Conservation (phyloP, 2,113 vertebrate species). For the Alexandromys fortis region DNA sequence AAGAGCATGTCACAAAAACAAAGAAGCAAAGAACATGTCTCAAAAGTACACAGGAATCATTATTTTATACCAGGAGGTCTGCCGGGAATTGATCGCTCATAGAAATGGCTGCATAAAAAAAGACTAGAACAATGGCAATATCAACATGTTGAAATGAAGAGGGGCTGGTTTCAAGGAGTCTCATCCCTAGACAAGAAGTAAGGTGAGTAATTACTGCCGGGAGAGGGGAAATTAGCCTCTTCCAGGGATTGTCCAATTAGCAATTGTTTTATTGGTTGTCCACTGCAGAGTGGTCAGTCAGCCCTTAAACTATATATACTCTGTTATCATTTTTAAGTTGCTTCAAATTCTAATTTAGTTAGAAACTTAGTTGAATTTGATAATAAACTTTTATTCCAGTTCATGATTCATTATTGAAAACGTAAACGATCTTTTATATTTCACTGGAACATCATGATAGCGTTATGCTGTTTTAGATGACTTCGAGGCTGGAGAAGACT, state of each 20-base stretch:
- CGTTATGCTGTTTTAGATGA: not conserved
- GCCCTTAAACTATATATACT: not conserved
- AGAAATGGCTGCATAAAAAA: not conserved
- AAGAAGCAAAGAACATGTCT: not conserved
- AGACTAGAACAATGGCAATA: not conserved
- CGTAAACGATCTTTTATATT: conserved; percentile 27
- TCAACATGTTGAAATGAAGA: not conserved
- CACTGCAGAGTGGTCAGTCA: not conserved
- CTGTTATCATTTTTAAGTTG: conserved; percentile 4
- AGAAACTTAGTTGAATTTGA: conserved; percentile 33
- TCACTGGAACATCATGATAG: not conserved
- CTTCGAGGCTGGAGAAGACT: not conserved
- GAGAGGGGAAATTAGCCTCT: not conserved
- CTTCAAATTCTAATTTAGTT: conserved; percentile 15
- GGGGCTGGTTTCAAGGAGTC: not conserved
- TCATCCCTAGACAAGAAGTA: not conserved
- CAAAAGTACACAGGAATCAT: conserved; percentile 37
- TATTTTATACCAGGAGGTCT: not conserved
- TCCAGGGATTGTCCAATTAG: not conserved
- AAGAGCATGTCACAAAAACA: not conserved
- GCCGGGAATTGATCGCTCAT: not conserved
- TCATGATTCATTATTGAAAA: conserved; percentile 66
- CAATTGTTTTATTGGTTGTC: not conserved
- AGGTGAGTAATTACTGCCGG: not conserved
- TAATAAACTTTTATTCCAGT: conserved; percentile 66